Evolutionary conservation across 2,888 invertebrate genomes (phyloP), one percentile per base, ranked within the genome.

Genomic region (Drosophila barbarae): DNA sequence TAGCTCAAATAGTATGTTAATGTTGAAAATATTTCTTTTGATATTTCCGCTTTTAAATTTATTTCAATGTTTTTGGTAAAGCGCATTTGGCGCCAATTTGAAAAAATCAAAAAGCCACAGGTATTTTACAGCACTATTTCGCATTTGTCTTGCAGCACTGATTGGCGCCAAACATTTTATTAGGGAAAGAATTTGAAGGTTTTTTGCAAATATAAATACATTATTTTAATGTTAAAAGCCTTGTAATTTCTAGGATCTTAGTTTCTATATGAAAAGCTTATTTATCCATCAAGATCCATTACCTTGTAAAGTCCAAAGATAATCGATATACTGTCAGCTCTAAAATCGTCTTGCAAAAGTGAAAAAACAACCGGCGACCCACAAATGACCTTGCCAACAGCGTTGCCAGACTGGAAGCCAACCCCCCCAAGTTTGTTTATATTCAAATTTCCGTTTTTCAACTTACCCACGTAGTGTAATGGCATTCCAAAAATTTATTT

Each of bases 361-460:
- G 66, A 72, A 80, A 81, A 60, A 55, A 3, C 52, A 23, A n/a
- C 50, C 34, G 49, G 56, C 36, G 26, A 41, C 47, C 50, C 50
- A 54, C 13, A 34, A 50, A 68, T 88, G 89, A 89, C 89, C 89
- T 89, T 89, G 86, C 68, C 46, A 32, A 21, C 5, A 47, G 30
- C 5, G 46, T 21, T 47, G 46, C 46, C 46, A 47, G 46, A 47
- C 13, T 13, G 0, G 1, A 3, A 9, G 30, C 9, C 30, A 13
- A 47, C 30, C 46, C 30, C 21, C 21, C 30, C 5, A 13, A 18
- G 3, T 5, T 30, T 32, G 46, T 32, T 47, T 18, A 9, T 5
- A 21, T 3, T 2, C 13, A 3, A 32, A 21, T 30, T 47, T 1
- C 5, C 2, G 5, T 3, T 32, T 47, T 32, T 21, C 1, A 13